Evolutionary conservation across 2,888 invertebrate genomes (phyloP).

Genomic region (Dendrolimus pini): DNA sequence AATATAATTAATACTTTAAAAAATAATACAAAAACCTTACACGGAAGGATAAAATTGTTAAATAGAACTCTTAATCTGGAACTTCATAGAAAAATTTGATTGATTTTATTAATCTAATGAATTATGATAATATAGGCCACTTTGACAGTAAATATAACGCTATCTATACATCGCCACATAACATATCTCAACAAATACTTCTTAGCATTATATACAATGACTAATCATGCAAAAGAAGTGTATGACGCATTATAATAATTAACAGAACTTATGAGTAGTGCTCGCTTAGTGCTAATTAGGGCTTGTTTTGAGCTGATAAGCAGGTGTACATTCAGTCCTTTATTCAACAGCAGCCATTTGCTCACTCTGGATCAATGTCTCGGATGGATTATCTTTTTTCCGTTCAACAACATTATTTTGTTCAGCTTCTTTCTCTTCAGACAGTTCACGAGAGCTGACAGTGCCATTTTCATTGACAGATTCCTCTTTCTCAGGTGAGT

Average conservation of each 20-base stretch:
- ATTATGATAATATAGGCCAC: slow-evolving; percentile 60
- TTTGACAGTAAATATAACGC: slow-evolving; percentile 38
- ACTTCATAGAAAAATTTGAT: slow-evolving; percentile 52
- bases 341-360: slow-evolving; percentile 54
- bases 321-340: slow-evolving; percentile 38
- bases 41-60: slow-evolving; percentile 46
- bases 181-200: slow-evolving; percentile 53
- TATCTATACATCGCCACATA: slow-evolving; percentile 51
- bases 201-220: slow-evolving; percentile 66
- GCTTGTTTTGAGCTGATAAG: slow-evolving; percentile 67
- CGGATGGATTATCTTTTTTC: slow-evolving; percentile 55
- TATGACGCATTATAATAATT: slow-evolving; percentile 58
- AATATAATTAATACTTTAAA: slow-evolving; percentile 57
- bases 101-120: slow-evolving; percentile 39
- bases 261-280: slow-evolving; percentile 60
- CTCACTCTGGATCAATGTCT: slow-evolving; percentile 63
- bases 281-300: slow-evolving; percentile 63
- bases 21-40: slow-evolving; percentile 63
- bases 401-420: slow-evolving; percentile 29
- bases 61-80: slow-evolving; percentile 60
- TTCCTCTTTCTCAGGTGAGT: slow-evolving; percentile 43
- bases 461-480: slow-evolving; percentile 58
- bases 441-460: slow-evolving; percentile 59
- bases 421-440: slow-evolving; percentile 48
- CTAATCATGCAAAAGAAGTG: slow-evolving; percentile 59